A percentile compares a stretch with the other conserved stretches of the same genome.
phyloP scores from a whole-genome alignment of 2,888 invertebrate genomes.

The Xestia ashworthii region DNA sequence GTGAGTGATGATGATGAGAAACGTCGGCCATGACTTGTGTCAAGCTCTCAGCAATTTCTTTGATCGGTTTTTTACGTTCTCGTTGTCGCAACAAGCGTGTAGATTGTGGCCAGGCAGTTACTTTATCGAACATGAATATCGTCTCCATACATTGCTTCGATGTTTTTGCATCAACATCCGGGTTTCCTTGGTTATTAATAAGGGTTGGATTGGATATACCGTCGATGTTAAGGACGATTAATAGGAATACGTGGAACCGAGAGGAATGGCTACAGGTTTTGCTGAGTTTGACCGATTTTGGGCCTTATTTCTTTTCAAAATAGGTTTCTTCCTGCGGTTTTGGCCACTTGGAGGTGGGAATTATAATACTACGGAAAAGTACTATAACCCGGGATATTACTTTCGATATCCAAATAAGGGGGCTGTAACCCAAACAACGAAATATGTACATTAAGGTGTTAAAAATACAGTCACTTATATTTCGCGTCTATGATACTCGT shows the following conservation, averaged over 20 bases:
- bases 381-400: background rate
- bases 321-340: accelerated
- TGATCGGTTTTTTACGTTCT: background rate
- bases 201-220: background rate
- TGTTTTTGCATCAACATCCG: constrained; percentile 17
- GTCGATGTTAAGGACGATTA: constrained; percentile 15
- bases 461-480: background rate
- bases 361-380: background rate
- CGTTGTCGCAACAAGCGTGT: background rate
- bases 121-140: constrained; percentile 10
- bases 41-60: background rate
- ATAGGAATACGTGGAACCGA: background rate
- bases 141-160: constrained; percentile 2
- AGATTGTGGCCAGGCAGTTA: background rate
- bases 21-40: background rate
- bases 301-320: background rate
- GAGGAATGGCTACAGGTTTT: constrained; percentile 1
- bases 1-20: background rate
- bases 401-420: background rate
- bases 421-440: background rate
- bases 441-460: background rate
- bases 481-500: background rate
- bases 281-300: background rate
- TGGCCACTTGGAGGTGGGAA: background rate
- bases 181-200: constrained; percentile 7